These are phyloP conservation scores for Taurulus bubalis DNA, from an alignment of 2,113 vertebrate species.

Conservation along the genomic window DNA sequence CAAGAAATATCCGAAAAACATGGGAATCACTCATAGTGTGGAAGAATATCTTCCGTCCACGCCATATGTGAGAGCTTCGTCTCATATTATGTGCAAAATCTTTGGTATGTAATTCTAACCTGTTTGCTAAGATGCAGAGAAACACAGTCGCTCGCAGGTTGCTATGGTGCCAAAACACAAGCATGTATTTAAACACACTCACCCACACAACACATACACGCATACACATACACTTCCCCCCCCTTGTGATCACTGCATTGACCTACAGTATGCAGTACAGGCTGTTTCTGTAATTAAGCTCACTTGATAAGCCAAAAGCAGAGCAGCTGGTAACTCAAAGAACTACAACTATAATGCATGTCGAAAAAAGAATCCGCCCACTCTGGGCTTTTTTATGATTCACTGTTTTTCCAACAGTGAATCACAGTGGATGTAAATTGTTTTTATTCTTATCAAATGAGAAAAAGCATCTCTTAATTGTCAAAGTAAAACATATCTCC, in stretches of 20 bases:
- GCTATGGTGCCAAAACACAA: constrained; percentile 61
- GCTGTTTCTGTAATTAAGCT: constrained; percentile 44
- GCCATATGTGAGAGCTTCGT: constrained; percentile 41
- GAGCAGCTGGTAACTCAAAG: constrained; percentile 39
- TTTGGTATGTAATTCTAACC: constrained; percentile 35
- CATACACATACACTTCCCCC: constrained; percentile 21
- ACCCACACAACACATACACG: constrained; percentile 32
- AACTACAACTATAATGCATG: constrained; percentile 19
- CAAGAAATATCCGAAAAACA: constrained; percentile 33
- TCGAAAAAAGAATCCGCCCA: constrained; percentile 48
- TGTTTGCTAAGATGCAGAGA: constrained; percentile 41
- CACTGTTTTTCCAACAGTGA: constrained; percentile 29
- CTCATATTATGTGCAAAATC: constrained; percentile 27
- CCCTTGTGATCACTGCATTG: constrained; percentile 42
- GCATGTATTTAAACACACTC: constrained; percentile 13
- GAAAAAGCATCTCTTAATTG: constrained; percentile 1
- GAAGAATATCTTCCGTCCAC: constrained; percentile 48
- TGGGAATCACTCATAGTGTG: constrained; percentile 31
- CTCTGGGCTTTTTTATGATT: constrained; percentile 10
- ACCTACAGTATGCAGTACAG: constrained; percentile 35
- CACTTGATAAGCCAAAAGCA: constrained; percentile 41
- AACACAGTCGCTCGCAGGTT: constrained; percentile 45
- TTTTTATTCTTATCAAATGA: constrained; percentile 14
- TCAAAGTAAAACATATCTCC: constrained; percentile 2
- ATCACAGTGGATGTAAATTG: constrained; percentile 31